phyloP scores from a whole-genome alignment of 2,113 vertebrate genomes.

The Misgurnus mizolepis region DNA sequence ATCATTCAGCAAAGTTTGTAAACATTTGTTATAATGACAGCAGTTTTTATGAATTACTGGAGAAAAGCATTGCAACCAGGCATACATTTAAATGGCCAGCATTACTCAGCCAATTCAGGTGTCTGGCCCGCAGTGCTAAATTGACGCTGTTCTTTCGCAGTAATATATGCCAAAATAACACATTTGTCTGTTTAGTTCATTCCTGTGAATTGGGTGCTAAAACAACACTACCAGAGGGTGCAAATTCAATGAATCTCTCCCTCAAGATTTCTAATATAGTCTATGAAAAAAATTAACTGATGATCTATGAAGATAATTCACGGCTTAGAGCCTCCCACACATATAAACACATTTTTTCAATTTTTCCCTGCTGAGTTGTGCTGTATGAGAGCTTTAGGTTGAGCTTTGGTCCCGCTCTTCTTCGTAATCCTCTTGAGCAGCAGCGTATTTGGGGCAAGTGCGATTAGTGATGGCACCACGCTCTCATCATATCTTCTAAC shows the following conservation, averaged over 20 bases:
- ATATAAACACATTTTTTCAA: not conserved
- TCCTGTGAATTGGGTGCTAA: too few species aligned
- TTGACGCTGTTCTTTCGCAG: too few species aligned
- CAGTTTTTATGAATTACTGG: not conserved
- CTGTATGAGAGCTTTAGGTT: slow-evolving; percentile 54
- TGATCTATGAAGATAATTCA: slow-evolving; percentile 1
- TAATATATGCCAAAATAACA: too few species aligned
- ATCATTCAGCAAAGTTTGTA: too few species aligned
- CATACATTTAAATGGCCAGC: not conserved
- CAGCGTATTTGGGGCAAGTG: slow-evolving; percentile 77
- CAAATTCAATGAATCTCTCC: too few species aligned
- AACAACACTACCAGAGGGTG: too few species aligned
- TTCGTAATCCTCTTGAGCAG: slow-evolving; percentile 71
- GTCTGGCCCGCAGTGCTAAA: too few species aligned
- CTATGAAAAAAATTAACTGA: not conserved
- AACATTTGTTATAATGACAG: not conserved
- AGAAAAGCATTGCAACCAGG: not conserved
- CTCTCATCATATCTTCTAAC: slow-evolving; percentile 62
- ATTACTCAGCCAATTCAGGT: too few species aligned
- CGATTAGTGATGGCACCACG: slow-evolving; percentile 71
- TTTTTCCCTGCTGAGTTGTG: slow-evolving; percentile 48
- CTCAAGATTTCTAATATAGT: not conserved
- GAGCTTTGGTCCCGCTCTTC: slow-evolving; percentile 38
- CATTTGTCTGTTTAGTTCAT: too few species aligned
- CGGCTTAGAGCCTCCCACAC: not conserved